A percentile compares a stretch with the other conserved stretches of the same genome.
Conservation (phyloP, 2,797 vertebrate genomes). For the Clarias platycephalus region DNA sequence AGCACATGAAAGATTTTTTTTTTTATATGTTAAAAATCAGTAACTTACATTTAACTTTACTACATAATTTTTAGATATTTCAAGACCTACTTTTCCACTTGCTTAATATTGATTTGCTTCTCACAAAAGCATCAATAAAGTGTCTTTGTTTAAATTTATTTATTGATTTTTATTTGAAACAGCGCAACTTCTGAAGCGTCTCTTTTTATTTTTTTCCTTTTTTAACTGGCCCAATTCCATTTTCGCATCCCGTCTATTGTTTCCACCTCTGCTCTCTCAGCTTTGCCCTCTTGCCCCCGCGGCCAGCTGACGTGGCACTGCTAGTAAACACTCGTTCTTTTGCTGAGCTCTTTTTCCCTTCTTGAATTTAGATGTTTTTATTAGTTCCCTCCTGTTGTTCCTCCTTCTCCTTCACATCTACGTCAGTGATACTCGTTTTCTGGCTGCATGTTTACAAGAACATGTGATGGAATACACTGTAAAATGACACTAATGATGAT, state of each 20-base stretch:
- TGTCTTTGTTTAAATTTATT: background rate
- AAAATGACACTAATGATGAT: background rate
- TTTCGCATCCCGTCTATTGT: slow-evolving; percentile 32
- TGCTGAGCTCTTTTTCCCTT: background rate
- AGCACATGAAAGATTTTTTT: background rate
- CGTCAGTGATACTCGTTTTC: background rate
- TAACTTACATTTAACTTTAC: too few species aligned
- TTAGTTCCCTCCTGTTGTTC: slow-evolving; percentile 3
- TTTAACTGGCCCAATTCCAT: slow-evolving; percentile 26
- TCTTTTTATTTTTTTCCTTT: background rate
- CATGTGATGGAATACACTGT: too few species aligned
- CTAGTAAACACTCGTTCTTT: slow-evolving; percentile 9
- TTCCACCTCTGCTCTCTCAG: slow-evolving; percentile 28
- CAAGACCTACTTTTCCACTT: slow-evolving; percentile 21
- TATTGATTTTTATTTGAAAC: slow-evolving; percentile 10
- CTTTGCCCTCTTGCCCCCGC: slow-evolving; percentile 14
- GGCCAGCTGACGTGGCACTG: slow-evolving; percentile 17
- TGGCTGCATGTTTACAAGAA: background rate
- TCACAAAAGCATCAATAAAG: slow-evolving; percentile 26
- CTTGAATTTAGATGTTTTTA: slow-evolving; percentile 25
- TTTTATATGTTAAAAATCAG: background rate
- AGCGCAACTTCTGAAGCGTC: background rate
- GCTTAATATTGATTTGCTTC: slow-evolving; percentile 34
- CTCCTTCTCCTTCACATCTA: background rate
- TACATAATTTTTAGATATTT: background rate